Conservation (phyloP, 1,140 invertebrate species). For the Habropoda laboriosa region DNA sequence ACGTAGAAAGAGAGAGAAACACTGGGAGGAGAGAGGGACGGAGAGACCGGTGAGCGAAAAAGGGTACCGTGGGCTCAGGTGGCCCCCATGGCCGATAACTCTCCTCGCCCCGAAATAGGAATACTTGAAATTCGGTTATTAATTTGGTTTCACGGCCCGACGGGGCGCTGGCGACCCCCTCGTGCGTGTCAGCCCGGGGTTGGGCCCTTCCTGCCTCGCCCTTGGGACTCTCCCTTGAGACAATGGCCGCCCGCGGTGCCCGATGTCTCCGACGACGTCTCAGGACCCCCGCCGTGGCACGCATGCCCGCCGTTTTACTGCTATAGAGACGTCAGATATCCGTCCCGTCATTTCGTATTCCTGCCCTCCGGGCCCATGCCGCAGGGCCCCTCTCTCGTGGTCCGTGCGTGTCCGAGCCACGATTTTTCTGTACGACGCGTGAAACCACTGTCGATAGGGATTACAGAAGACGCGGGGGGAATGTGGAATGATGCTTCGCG, state of each 20-base stretch:
- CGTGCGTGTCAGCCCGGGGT: slow-evolving; percentile 72
- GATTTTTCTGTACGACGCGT: too few species aligned
- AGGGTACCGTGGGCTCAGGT: slow-evolving; percentile 25
- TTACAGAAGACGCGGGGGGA: too few species aligned
- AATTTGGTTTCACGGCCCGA: slow-evolving; percentile 72
- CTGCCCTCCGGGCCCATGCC: slow-evolving; percentile 9
- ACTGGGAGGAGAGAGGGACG: too few species aligned
- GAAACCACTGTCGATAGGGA: too few species aligned
- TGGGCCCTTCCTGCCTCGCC: slow-evolving; percentile 60
- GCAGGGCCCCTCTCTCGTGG: not conserved
- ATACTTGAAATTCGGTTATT: slow-evolving; percentile 77
- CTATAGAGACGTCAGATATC: slow-evolving; percentile 82
- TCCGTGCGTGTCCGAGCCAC: not conserved
- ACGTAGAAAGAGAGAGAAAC: too few species aligned
- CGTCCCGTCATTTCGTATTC: slow-evolving; percentile 74
- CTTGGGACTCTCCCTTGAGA: slow-evolving; percentile 75
- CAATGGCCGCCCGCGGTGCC: slow-evolving; percentile 79
- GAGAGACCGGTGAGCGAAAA: not conserved
- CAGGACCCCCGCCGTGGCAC: slow-evolving; percentile 77
- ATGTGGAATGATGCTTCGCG: too few species aligned
- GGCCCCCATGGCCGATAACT: slow-evolving; percentile 50
- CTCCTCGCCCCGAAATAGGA: slow-evolving; percentile 40
- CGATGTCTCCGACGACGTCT: slow-evolving; percentile 81
- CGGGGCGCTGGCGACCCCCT: slow-evolving; percentile 72
- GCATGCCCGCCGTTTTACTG: slow-evolving; percentile 74